Evolutionary conservation across 2,888 invertebrate genomes (phyloP), one percentile per base, ranked within the genome.

Genomic region (Luffia ferchaultella): DNA sequence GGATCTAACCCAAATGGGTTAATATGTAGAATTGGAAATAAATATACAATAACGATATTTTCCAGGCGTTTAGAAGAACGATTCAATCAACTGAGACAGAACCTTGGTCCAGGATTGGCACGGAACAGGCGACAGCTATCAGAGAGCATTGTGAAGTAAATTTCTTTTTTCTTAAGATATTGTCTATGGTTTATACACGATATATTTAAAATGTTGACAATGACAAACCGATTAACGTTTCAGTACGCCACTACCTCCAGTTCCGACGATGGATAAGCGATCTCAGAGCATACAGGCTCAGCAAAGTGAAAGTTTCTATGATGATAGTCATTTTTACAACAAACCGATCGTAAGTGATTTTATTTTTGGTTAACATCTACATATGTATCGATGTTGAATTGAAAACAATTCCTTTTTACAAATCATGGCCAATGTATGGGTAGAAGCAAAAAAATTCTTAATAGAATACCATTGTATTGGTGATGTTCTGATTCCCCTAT

Each of bases 81-180:
- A 54, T 96, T 96, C 68, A 90, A 89, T 2, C 93, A 96, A 65
- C 79, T 97, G 54, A 89, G 92, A 57, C 91, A 93, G 58, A 92
- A 92, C 61, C 77, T 93, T 46, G 92, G 92, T 0, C 85, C 89
- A 0, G 76, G 90, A 15, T 67, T 86, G 20, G 84, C 85, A 45
- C 82, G 89, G 12, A 76, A 88, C 0, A 86, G 90, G 57, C 75
- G 90, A 2, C 92, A 93, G 62, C 86, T 91, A 57, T 88, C 89
- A 0, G 93, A 92, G 63, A 93, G 93, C 69, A 93, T 93, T 72
- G 90, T 93, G 20, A 92, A 93, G 90, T 90, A 70, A 85, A 87
- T 20, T 19, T 42, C 57, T 56, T 43, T 46, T 41, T 30, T 42
- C 16, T 17, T 45, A 5, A 12, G 7, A 12, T 46, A 15, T 18